Conservation (phyloP, 2,113 vertebrate species). For the Andinoacara biseriatus region DNA sequence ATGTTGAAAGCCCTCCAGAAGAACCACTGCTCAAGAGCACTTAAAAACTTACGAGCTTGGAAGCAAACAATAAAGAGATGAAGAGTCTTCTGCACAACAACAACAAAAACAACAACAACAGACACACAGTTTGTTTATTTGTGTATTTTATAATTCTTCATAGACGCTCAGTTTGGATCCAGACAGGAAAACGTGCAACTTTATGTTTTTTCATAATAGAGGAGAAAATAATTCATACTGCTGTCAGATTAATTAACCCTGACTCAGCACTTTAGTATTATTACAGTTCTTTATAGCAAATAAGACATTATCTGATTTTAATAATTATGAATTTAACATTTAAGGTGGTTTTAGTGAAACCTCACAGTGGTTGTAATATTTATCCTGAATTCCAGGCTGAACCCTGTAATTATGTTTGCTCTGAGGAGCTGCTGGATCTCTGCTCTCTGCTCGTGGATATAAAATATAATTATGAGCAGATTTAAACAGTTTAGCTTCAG, state of each 20-base stretch:
- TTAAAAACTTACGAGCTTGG: background rate
- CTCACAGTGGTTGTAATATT: background rate
- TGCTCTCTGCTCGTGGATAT: background rate
- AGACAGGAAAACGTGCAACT: background rate
- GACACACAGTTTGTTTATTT: rapidly evolving
- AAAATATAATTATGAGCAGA: conserved; percentile 56
- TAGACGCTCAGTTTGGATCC: background rate
- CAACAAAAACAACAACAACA: background rate
- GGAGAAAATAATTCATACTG: background rate
- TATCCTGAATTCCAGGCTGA: conserved; percentile 2
- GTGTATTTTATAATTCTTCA: rapidly evolving
- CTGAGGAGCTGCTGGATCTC: background rate
- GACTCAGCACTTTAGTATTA: too few species aligned
- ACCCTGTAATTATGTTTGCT: conserved; percentile 23
- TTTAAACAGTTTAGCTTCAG: conserved; percentile 37
- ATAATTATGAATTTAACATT: rapidly evolving
- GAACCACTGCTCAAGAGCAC: rapidly evolving
- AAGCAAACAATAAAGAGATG: rapidly evolving
- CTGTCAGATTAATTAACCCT: background rate
- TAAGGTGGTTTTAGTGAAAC: background rate
- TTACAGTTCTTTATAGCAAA: background rate
- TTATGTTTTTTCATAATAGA: rapidly evolving
- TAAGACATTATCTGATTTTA: background rate
- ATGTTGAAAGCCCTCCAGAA: background rate
- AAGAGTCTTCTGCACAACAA: background rate